Percentiles rank a stretch among this genome's conserved stretches.
These are phyloP conservation scores for Delphinapterus leucas DNA, from an alignment of 2,113 vertebrate genomes.

Conservation along the genomic window DNA sequence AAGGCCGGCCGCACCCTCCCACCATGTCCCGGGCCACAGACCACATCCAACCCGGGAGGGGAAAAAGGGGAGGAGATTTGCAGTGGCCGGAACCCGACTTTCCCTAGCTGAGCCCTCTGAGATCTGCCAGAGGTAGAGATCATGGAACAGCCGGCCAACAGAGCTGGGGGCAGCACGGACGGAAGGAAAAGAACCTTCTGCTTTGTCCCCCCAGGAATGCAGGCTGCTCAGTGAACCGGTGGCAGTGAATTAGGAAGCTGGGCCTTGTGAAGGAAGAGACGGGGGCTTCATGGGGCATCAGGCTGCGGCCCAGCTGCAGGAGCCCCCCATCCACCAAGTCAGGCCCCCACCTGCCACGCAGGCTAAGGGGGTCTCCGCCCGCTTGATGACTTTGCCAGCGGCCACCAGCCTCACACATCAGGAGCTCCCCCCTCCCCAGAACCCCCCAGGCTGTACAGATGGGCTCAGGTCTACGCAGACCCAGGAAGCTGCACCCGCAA, in stretches of 20 bases:
- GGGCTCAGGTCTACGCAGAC: not conserved
- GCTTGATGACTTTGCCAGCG: not conserved
- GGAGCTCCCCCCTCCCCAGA: not conserved
- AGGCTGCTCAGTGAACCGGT: not conserved
- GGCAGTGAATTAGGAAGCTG: not conserved
- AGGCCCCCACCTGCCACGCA: not conserved
- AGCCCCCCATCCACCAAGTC: not conserved
- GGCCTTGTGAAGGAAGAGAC: not conserved
- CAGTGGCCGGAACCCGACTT: not conserved
- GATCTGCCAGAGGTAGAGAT: not conserved
- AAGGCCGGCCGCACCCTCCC: not conserved
- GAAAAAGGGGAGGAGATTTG: accelerated
- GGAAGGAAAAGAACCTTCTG: not conserved
- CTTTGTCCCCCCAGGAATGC: not conserved
- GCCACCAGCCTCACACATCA: not conserved
- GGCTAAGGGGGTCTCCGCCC: not conserved
- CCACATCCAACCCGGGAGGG: not conserved
- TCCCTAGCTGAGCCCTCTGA: not conserved
- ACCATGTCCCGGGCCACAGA: not conserved
- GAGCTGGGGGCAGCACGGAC: not conserved
- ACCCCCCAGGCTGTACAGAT: not conserved
- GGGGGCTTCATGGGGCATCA: accelerated
- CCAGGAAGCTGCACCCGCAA: not conserved
- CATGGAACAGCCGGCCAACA: not conserved
- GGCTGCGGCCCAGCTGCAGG: not conserved